Evolutionary conservation across 2,888 invertebrate genomes (phyloP), one percentile per base, ranked within the genome.

Genomic region (Phlogophora meticulosa): DNA sequence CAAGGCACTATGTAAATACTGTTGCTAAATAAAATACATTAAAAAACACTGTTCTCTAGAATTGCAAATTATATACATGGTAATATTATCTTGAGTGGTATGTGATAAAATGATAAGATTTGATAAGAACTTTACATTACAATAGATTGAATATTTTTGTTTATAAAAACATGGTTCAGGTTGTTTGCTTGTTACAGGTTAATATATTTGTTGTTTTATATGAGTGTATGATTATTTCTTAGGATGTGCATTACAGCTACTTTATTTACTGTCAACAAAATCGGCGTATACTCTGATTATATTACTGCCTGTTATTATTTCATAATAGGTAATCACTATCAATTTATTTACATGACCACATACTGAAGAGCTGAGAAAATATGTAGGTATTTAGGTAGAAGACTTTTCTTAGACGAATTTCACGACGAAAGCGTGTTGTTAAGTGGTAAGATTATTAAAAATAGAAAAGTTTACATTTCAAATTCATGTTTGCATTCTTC

Each of bases 401-500:
- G 17, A 32, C 17, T 65, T 46, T 55, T 40, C 20, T 4, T 34
- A 20, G 22, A 20, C 20, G 38, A 45, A 42, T 17, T 62, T 62
- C 40, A n/a, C 15, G 20, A 43, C 34, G 22, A 57, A 64, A 71
- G 59, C 52, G 36, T 64, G 59, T 71, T 57, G 46, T 36, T 32
- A 63, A 42, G 49, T 62, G 38, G 57, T 45, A 56, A 20, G 15
- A 60, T 51, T 56, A 56, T 42, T 24, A 58, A 24, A 61, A 64
- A 62, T 59, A 78, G 62, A 80, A 76, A 78, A 56, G 66, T 51
- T 53, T 46, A 48, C 48, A 69, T 84, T 78, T 68, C 40, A 58
- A 76, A 78, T 53, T 49, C 36, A 59, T 85, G 80, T 86, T 83
- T 85, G 83, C 80, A 82, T 85, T 82, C 76, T 64, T 34, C 28